phyloP scores from a whole-genome alignment of 2,888 invertebrate species.

The Rhingia rostrata region DNA sequence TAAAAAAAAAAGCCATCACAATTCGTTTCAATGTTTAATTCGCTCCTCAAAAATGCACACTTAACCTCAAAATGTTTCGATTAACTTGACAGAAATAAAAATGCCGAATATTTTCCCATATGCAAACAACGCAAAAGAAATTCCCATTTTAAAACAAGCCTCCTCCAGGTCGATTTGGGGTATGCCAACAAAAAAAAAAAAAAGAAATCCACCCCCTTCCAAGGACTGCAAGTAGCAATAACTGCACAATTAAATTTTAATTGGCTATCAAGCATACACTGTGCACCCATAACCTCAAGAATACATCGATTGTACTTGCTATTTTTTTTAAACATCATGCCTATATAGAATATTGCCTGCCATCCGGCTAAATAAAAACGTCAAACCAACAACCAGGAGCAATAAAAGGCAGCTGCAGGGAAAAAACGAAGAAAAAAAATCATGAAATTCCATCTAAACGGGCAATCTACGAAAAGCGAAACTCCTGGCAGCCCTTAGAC shows the following conservation, averaged over 20 bases:
- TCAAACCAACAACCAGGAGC: constrained; percentile 1
- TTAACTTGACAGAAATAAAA: constrained; percentile 11
- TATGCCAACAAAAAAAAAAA: background rate
- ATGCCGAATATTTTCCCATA: constrained; percentile 6
- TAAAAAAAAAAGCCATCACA: background rate
- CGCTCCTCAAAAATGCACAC: constrained; percentile 39
- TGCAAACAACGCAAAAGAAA: constrained; percentile 26
- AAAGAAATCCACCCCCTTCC: background rate
- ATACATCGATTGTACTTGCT: constrained; percentile 34
- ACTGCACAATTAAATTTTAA: constrained; percentile 71
- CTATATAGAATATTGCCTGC: background rate
- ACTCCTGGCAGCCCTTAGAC: constrained; percentile 16
- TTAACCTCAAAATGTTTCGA: constrained; percentile 36
- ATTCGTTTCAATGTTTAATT: constrained; percentile 29
- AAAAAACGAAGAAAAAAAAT: background rate
- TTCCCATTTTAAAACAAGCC: constrained; percentile 26
- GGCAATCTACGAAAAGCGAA: constrained; percentile 31
- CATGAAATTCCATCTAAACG: constrained; percentile 36
- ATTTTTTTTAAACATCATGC: background rate
- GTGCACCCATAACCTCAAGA: constrained; percentile 26
- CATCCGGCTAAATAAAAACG: constrained; percentile 23
- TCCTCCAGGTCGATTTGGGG: background rate
- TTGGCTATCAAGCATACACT: constrained; percentile 62
- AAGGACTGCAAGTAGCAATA: constrained; percentile 59
- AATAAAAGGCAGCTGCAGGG: constrained; percentile 26